Evolutionary conservation across 2,797 vertebrate genomes (phyloP), one percentile per base, ranked within the genome.

Genomic region (Triplophysa bombifrons): DNA sequence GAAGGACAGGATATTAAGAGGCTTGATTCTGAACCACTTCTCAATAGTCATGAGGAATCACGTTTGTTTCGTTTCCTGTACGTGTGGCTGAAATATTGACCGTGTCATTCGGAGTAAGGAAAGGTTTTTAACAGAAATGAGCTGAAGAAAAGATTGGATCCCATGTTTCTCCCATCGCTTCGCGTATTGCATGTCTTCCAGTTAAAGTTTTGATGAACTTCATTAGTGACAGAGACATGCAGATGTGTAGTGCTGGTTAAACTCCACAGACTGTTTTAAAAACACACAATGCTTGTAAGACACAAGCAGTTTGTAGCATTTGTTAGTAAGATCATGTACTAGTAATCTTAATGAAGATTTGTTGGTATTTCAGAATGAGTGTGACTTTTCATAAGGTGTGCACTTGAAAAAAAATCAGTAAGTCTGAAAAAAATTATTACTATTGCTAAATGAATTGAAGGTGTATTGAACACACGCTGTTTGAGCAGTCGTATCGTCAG

Each of bases 1-100:
- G 78, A 87, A 87, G 76, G 82, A 83, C 82, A 81, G 77, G 81
- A 88, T 88, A 89, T 83, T n/a, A 81, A 84, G 84, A 88, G 11
- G 44, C 69, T 65, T 72, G 73, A 73, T 73, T 76, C 80, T 2
- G 50, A 19, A 77, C 60, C 27, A 27, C 64, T 70, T 30, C 70
- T 81, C 71, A 64, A 73, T 81, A 69, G 68, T 44, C 67, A 67
- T 44, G 48, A 48, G 41, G 63, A 56, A 76, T 51, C 73, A 11
- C 20, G 50, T 61, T 61, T 44, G 44, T n/a, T 58, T 46, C 20
- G 72, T 79, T 68, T 65, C 17, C 16, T 48, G n/a, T 17, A 7
- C 48, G 0, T 72, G 53, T 55, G 64, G 48, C 12, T 46, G 56
- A 44, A 63, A 74, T 71, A 38, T 80, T 78, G 34, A 55, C n/a